Evolutionary conservation across 2,113 vertebrate species (phyloP), one percentile per base, ranked within the genome.

Genomic region (Meriones unguiculatus): DNA sequence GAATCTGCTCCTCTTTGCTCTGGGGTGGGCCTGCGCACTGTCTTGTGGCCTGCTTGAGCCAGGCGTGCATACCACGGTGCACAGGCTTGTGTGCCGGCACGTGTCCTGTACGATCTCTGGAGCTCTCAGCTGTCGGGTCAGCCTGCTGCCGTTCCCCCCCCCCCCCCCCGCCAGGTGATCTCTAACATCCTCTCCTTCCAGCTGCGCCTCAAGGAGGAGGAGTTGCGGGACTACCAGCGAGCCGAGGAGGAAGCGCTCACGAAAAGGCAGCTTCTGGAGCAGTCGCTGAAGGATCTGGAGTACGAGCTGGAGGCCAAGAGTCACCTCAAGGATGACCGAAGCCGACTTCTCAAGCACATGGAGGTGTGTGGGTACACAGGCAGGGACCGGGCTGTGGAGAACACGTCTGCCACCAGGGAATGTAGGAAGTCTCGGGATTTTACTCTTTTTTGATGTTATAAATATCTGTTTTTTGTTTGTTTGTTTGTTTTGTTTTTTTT

Each of bases 241-340:
- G 99, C 99, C 50, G 98, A 99, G 89, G 99, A 99, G 6, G 99
- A 99, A 76, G 99, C 99, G 0, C 93, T 99, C 96, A 98, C 99
- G 0, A 99, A 97, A 96, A 98, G 98, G 90, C 99, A 99, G 92
- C 98, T 97, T 69, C 97, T 99, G 97, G 99, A 99, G 95, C 99
- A 98, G 97, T 99, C 98, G 4, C 97, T 99, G 72, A 98, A 98
- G 86, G 99, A 99, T 73, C 98, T 99, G 96, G 99, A 99, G 97
- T 97, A 98, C 2, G 99, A 99, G 89, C 98, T 99, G 20, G 99
- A 99, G 96, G 98, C 98, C 64, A 99, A 98, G 98, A 97, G 90
- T 82, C 98, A 99, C 95, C 81, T 98, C 87, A 99, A 99, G 92
- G 99, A 99, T 0, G 99, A 99, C 93, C 99, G 99, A 87, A 65